Conservation (phyloP, 1,140 invertebrate species). For the Sarcophaga peregrina region DNA sequence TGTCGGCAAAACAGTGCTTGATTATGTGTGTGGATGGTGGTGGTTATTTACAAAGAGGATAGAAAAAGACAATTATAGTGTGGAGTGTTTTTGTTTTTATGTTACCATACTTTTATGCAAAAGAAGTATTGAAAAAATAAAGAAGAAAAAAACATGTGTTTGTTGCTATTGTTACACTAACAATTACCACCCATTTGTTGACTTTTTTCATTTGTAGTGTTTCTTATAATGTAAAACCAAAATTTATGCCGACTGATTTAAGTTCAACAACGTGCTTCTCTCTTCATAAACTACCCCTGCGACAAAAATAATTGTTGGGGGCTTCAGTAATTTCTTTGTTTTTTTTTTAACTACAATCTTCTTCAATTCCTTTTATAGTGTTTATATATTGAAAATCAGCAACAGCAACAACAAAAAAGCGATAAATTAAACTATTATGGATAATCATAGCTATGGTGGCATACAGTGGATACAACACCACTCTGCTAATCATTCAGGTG, state of each 20-base stretch:
- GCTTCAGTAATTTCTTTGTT: neutral
- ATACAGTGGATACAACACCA: conserved; percentile 64
- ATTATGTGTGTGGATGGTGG: neutral
- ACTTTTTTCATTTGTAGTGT: conserved; percentile 25
- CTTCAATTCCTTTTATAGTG: neutral
- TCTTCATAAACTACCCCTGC: too few relatives aligned
- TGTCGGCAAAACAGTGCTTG: neutral
- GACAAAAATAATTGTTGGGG: neutral
- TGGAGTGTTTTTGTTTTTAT: too few relatives aligned
- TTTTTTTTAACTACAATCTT: neutral
- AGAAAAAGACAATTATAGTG: neutral
- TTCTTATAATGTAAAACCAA: conserved; percentile 21
- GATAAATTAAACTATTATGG: conserved; percentile 34
- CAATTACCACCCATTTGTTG: conserved; percentile 27
- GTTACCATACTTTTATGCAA: neutral
- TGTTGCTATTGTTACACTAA: neutral
- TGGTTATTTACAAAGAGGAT: neutral
- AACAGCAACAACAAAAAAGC: neutral
- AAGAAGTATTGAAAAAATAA: too few relatives aligned
- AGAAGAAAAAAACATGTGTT: conserved; percentile 31
- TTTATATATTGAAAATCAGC: neutral
- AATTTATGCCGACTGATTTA: neutral
- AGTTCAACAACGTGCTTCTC: conserved; percentile 30
- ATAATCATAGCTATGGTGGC: conserved; percentile 45
- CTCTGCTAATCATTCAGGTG: conserved; percentile 31